A percentile compares a stretch with the other conserved stretches of the same genome.
phyloP scores from a whole-genome alignment of 1,140 invertebrate genomes.

The Brachionus plicatilis region DNA sequence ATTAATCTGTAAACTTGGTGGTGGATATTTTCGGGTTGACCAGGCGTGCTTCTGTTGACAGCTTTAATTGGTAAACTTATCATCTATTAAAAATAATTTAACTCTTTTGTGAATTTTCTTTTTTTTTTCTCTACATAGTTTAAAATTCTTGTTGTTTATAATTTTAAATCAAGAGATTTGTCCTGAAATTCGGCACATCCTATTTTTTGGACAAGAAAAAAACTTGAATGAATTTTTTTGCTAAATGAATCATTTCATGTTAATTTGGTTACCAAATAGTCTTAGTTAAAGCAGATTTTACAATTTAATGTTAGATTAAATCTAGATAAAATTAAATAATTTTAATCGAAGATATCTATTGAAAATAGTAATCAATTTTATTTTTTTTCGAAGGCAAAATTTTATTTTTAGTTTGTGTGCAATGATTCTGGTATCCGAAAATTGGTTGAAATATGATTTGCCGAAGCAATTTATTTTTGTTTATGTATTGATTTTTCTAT shows the following conservation, averaged over 20 bases:
- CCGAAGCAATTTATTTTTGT: not conserved
- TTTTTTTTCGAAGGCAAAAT: not conserved
- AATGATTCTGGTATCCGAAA: not conserved
- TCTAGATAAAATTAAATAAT: not conserved
- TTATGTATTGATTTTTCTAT: slow-evolving; percentile 28
- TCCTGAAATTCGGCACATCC: slow-evolving; percentile 16
- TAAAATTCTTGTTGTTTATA: slow-evolving; percentile 11
- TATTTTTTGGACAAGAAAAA: slow-evolving; percentile 22
- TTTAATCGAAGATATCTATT: not conserved
- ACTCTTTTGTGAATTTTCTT: slow-evolving; percentile 3
- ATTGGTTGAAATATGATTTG: slow-evolving; percentile 5
- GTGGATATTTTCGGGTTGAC: not conserved
- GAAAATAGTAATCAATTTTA: not conserved
- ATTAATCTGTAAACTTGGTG: not conserved
- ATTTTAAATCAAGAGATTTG: slow-evolving; percentile 25
- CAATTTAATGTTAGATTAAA: not conserved
- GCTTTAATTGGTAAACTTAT: not conserved
- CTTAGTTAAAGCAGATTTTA: not conserved
- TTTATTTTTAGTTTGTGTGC: not conserved
- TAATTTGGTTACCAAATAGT: not conserved
- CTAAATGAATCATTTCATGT: not conserved
- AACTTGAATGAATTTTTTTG: not conserved
- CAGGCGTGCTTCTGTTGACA: not conserved
- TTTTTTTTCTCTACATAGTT: not conserved
- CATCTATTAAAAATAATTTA: not conserved